Percentiles rank a stretch among this genome's conserved stretches.
phyloP scores from a whole-genome alignment of 2,113 vertebrate genomes.

The Rhinolophus ferrumequinum region DNA sequence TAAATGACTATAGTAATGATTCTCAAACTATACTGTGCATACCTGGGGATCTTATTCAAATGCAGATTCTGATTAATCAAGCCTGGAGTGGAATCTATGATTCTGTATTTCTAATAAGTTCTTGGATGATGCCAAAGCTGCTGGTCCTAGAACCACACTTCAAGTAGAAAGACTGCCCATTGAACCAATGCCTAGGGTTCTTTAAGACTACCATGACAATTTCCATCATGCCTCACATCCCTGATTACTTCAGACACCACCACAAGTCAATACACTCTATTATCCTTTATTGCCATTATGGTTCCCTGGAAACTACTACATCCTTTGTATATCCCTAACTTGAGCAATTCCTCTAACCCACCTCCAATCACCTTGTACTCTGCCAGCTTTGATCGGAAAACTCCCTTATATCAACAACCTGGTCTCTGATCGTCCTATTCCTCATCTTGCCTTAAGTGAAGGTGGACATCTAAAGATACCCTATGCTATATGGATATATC shows the following conservation, averaged over 20 bases:
- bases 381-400: slow-evolving; percentile 11
- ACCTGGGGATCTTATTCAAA: not conserved
- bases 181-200: not conserved
- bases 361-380: not conserved
- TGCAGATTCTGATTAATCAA: not conserved
- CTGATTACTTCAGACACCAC: not conserved
- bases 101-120: not conserved
- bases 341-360: not conserved
- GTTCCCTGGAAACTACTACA: not conserved
- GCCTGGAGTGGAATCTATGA: not conserved
- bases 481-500: not conserved
- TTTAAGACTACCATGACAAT: not conserved
- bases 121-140: not conserved
- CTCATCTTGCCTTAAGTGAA: not conserved
- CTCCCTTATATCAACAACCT: not conserved
- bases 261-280: not conserved
- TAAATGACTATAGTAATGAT: not conserved
- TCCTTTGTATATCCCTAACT: not conserved
- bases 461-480: not conserved
- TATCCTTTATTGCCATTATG: not conserved
- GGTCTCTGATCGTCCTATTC: not conserved
- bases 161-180: not conserved
- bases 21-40: not conserved
- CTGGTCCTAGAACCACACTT: not conserved
- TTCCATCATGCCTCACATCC: not conserved